These are phyloP conservation scores for Pyrgus malvae DNA, from an alignment of 2,888 invertebrate species.

Conservation along the genomic window DNA sequence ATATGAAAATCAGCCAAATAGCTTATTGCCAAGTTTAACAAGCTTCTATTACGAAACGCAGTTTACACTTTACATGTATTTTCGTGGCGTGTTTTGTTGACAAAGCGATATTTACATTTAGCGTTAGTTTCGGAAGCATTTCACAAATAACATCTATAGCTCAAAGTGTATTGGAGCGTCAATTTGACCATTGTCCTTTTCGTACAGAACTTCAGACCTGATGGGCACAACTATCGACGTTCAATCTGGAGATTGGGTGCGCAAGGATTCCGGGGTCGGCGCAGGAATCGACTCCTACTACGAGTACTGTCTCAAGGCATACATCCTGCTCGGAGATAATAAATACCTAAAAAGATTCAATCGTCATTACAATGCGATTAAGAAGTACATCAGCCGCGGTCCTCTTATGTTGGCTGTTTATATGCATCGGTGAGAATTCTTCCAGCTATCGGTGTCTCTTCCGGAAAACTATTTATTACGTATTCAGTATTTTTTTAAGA, in stretches of 20 bases:
- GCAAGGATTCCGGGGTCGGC: conserved; percentile 98
- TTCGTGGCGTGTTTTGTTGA: neutral
- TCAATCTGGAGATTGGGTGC: conserved; percentile 98
- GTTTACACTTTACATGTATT: too few species aligned
- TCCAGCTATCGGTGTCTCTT: neutral
- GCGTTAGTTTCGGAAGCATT: conserved; percentile 2
- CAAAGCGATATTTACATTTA: neutral
- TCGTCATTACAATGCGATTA: conserved; percentile 96
- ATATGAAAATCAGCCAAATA: too few species aligned
- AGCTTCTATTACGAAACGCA: too few species aligned
- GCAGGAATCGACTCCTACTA: conserved; percentile 99
- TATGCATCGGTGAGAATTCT: conserved; percentile 87
- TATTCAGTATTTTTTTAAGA: too few species aligned
- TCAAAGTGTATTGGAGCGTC: neutral
- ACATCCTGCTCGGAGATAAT: conserved; percentile 96
- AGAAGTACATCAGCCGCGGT: conserved; percentile 98
- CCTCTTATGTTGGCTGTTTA: conserved; percentile 97
- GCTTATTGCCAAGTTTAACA: too few species aligned
- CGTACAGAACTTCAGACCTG: conserved; percentile 86
- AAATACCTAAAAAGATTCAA: conserved; percentile 97
- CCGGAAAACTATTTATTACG: neutral
- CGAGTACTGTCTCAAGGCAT: conserved; percentile 98
- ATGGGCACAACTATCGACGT: conserved; percentile 99
- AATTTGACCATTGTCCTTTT: conserved; percentile 26
- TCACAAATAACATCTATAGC: neutral